Percentiles rank a stretch among this genome's conserved stretches.
Evolutionary conservation across 1,140 invertebrate species (phyloP).

Genomic region (Scaptomyza pallida): DNA sequence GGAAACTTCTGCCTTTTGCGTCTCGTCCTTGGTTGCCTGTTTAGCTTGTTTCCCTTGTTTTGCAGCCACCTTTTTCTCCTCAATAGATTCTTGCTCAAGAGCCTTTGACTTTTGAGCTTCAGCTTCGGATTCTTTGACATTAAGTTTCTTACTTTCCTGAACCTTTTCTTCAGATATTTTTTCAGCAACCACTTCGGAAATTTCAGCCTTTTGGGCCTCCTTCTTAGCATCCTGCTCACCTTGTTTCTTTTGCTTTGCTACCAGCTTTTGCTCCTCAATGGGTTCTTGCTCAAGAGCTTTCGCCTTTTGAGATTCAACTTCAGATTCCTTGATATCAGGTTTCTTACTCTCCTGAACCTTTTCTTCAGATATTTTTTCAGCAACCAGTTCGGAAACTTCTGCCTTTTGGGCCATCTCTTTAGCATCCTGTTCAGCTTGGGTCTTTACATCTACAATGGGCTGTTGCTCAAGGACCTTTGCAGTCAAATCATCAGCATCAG

Average conservation of each 20-base stretch:
- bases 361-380: not conserved
- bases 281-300: conserved; percentile 24
- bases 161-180: too few relatives aligned
- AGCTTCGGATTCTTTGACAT: conserved; percentile 9
- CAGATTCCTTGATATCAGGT: conserved; percentile 7
- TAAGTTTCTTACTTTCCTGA: too few relatives aligned
- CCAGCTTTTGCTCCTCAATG: not conserved
- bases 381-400: not conserved
- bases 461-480: conserved; percentile 26
- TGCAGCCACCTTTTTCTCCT: conserved; percentile 25
- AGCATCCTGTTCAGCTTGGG: conserved; percentile 26
- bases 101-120: too few relatives aligned
- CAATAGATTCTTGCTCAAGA: too few relatives aligned
- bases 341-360: conserved; percentile 15
- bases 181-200: too few relatives aligned
- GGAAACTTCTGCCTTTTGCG: conserved; percentile 42
- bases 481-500: not conserved
- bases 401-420: conserved; percentile 30
- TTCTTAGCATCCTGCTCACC: conserved; percentile 24
- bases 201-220: conserved; percentile 14
- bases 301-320: conserved; percentile 1
- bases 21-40: not conserved
- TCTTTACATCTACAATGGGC: not conserved
- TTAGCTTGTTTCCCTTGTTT: conserved; percentile 37
- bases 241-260: conserved; percentile 3